These are phyloP conservation scores for Microctenopoma lineatum DNA, from an alignment of 2,797 vertebrate species.

Conservation along the genomic window DNA sequence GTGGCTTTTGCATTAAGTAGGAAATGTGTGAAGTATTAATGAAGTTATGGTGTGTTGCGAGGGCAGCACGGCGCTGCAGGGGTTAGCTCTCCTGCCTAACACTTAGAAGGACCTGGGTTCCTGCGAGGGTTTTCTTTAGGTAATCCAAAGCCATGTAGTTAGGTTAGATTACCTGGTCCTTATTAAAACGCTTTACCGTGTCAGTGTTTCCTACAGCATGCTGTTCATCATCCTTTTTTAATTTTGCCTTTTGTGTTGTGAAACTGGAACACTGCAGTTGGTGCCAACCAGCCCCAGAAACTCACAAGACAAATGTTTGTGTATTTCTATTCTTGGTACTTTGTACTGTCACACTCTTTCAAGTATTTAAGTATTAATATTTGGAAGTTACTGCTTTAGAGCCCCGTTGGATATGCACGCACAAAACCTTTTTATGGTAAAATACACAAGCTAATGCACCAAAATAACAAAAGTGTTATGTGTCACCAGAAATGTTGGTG, in stretches of 20 bases:
- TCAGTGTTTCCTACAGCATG: slow-evolving; percentile 2
- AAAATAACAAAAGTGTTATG: slow-evolving; percentile 40
- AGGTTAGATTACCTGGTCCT: too few species aligned
- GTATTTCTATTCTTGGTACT: slow-evolving; percentile 4
- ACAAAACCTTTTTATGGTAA: slow-evolving; percentile 4
- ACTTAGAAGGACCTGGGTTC: too few species aligned
- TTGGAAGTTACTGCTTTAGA: not conserved
- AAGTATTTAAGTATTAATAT: not conserved
- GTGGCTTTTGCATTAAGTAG: slow-evolving; percentile 12
- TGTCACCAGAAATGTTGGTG: slow-evolving; percentile 51
- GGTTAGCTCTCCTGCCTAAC: too few species aligned
- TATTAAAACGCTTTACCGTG: not conserved
- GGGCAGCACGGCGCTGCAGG: too few species aligned
- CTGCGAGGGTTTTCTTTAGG: too few species aligned
- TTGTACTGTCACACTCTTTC: not conserved
- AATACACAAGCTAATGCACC: slow-evolving; percentile 37
- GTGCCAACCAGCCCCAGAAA: not conserved
- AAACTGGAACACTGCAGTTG: slow-evolving; percentile 1
- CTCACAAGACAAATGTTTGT: not conserved
- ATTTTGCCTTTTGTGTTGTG: not conserved
- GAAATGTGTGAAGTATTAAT: slow-evolving; percentile 43
- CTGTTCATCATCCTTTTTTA: not conserved
- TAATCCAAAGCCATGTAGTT: too few species aligned
- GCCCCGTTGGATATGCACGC: slow-evolving; percentile 1
- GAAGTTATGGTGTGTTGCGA: too few species aligned